Evolutionary conservation across 2,113 vertebrate genomes (phyloP).

Genomic region (Chlamydotis undulata): DNA sequence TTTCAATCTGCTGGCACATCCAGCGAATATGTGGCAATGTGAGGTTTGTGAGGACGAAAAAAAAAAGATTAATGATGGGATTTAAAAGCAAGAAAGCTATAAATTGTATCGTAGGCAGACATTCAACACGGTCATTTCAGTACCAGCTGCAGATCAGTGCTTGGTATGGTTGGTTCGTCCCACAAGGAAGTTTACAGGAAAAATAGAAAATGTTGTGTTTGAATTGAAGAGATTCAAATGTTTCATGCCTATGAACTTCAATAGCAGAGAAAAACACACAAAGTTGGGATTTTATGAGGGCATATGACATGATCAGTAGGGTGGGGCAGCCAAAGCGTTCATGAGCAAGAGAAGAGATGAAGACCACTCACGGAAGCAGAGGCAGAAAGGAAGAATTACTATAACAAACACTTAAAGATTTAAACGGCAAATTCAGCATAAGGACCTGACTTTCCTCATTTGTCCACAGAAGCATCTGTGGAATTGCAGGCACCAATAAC

Average conservation of each 20-base stretch:
- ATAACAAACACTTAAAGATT: neutral
- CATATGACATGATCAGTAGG: neutral
- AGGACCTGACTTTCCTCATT: neutral
- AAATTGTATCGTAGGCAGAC: neutral
- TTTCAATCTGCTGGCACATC: conserved; percentile 29
- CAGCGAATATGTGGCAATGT: neutral
- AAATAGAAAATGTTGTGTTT: neutral
- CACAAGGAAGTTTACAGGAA: neutral
- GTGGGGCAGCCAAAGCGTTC: neutral
- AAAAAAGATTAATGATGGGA: conserved; percentile 9
- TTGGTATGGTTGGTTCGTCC: neutral
- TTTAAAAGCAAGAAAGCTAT: neutral
- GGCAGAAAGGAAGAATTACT: neutral
- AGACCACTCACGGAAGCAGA: neutral
- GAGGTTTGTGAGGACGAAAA: neutral
- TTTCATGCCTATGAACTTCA: neutral
- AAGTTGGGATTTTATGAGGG: neutral
- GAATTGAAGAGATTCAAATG: neutral
- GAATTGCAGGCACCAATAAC: neutral
- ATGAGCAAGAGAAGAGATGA: neutral
- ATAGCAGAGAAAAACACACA: neutral
- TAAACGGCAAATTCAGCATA: neutral
- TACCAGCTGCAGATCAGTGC: neutral
- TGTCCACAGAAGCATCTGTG: neutral
- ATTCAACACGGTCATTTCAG: neutral